Percentiles rank a stretch among this genome's conserved stretches.
phyloP scores from a whole-genome alignment of 2,888 invertebrate genomes.

The Cheilosia vulpina region DNA sequence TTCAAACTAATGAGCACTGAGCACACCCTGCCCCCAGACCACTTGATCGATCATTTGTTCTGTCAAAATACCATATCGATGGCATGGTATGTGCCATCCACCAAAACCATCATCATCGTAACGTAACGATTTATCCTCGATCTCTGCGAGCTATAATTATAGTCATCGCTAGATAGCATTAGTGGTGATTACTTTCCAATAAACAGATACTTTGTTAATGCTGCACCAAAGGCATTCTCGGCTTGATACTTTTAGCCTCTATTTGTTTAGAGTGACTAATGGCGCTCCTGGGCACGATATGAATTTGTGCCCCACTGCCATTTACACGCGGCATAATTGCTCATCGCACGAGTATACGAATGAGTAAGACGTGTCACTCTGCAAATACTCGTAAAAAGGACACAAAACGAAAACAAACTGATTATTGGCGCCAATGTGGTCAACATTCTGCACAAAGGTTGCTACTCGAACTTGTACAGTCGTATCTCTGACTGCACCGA shows the following conservation, averaged over 20 bases:
- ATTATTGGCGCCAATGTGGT: slow-evolving; percentile 64
- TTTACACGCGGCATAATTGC: slow-evolving; percentile 52
- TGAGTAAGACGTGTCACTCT: slow-evolving; percentile 11
- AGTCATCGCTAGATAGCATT: slow-evolving; percentile 27
- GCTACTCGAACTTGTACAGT: slow-evolving; percentile 3
- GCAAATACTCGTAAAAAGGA: slow-evolving; percentile 25
- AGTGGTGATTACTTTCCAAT: slow-evolving; percentile 47
- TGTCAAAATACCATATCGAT: slow-evolving; percentile 53
- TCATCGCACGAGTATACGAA: slow-evolving; percentile 5
- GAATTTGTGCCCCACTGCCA: slow-evolving; percentile 37
- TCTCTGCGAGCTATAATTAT: slow-evolving; percentile 27
- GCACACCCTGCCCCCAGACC: slow-evolving; percentile 7
- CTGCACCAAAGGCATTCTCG: no score
- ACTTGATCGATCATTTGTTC: slow-evolving; percentile 54
- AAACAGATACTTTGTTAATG: slow-evolving; percentile 28
- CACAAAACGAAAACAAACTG: not conserved
- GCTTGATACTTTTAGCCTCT: slow-evolving; percentile 15
- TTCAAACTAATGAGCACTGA: slow-evolving; percentile 14
- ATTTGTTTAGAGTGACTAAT: slow-evolving; percentile 64
- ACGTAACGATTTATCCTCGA: slow-evolving; percentile 23
- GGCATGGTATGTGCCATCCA: slow-evolving; percentile 1
- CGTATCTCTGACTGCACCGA: slow-evolving; percentile 32
- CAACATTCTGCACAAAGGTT: slow-evolving; percentile 60
- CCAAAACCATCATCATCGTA: slow-evolving; percentile 11
- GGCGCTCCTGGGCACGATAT: slow-evolving; percentile 48